phyloP scores from a whole-genome alignment of 2,797 vertebrate genomes.

The Myotis planiceps region DNA sequence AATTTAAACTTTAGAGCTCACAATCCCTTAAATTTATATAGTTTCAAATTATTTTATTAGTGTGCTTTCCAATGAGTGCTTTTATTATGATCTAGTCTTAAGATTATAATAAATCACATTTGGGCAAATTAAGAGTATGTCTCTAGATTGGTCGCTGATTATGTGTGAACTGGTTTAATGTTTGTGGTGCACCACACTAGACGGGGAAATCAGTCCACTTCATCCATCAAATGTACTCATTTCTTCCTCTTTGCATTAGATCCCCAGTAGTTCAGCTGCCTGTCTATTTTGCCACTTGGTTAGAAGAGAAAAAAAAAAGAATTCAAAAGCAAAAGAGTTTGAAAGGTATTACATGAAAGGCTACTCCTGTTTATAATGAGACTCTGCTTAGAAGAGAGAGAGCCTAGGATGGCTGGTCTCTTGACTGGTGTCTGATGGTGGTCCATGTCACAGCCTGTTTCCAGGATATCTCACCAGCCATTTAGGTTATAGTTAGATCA shows the following conservation, averaged over 20 bases:
- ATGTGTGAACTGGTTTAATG: not conserved
- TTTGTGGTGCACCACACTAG: not conserved
- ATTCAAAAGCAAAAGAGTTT: not conserved
- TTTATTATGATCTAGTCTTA: conserved; percentile 25
- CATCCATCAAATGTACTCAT: not conserved
- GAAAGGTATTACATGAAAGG: not conserved
- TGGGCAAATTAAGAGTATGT: not conserved
- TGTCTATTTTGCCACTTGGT: not conserved
- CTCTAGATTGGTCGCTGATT: not conserved
- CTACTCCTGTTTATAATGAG: not conserved
- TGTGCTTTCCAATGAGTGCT: not conserved
- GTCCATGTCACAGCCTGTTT: not conserved
- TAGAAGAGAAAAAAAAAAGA: not conserved
- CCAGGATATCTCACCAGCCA: not conserved
- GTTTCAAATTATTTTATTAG: not conserved
- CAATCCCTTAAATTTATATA: not conserved
- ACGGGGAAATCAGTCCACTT: not conserved
- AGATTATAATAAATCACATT: not conserved
- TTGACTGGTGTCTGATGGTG: not conserved
- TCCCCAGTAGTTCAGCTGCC: not conserved
- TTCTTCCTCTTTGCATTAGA: not conserved
- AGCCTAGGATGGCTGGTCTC: not conserved
- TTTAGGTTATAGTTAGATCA: not conserved
- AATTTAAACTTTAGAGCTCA: conserved; percentile 27
- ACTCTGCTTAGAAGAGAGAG: not conserved